Conservation (phyloP, 2,888 invertebrate genomes). For the Entomobrya proxima region DNA sequence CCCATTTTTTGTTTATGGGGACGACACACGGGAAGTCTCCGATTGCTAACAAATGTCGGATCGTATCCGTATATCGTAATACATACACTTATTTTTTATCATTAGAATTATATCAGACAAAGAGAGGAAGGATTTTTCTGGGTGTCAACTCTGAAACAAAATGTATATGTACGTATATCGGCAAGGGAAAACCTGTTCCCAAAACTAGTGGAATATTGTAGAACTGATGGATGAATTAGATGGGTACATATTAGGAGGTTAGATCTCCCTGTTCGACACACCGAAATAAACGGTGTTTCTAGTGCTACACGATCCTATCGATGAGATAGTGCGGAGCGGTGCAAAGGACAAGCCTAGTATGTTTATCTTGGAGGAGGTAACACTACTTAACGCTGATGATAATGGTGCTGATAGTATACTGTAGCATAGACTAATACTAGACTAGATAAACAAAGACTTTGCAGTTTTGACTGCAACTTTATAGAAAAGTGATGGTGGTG, state of each 20-base stretch:
- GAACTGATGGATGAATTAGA: neutral
- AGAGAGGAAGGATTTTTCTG: constrained; percentile 19
- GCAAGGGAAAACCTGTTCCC: constrained; percentile 42
- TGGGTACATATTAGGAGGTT: neutral
- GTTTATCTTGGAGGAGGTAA: constrained; percentile 61
- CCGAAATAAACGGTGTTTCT: neutral
- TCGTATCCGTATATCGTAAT: too few species aligned
- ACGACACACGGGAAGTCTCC: neutral
- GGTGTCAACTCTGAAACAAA: constrained; percentile 54
- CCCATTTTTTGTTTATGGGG: neutral
- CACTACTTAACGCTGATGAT: constrained; percentile 41
- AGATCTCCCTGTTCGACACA: constrained; percentile 12
- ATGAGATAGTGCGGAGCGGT: constrained; percentile 37
- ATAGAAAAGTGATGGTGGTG: neutral
- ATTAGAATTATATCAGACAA: neutral
- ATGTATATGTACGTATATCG: neutral
- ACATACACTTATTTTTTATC: neutral
- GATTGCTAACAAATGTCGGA: constrained; percentile 17
- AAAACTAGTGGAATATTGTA: neutral
- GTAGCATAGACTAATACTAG: neutral
- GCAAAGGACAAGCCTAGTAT: constrained; percentile 27
- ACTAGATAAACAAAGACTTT: constrained; percentile 39
- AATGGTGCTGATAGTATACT: neutral
- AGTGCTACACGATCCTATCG: neutral
- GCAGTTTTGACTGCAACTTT: neutral